Evolutionary conservation across 2,797 vertebrate species (phyloP).

Genomic region (Sternarchorhynchus goeldii): DNA sequence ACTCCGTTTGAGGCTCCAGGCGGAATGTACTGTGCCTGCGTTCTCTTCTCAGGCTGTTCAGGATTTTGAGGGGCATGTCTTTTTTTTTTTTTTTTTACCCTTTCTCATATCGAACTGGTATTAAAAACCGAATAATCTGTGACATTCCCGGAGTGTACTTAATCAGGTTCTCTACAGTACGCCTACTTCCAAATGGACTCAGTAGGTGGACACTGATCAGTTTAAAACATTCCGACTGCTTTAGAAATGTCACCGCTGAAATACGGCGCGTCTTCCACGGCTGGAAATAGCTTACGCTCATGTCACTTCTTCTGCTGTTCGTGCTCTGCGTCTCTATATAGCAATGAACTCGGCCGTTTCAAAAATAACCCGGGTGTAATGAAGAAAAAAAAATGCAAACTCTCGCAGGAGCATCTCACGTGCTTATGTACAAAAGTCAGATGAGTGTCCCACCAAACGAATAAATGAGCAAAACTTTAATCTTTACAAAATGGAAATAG

Average conservation of each 20-base stretch:
- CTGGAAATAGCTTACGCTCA: not conserved
- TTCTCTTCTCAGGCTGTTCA: too few species aligned
- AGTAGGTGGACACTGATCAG: too few species aligned
- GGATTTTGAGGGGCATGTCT: too few species aligned
- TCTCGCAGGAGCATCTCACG: not conserved
- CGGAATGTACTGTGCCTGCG: too few species aligned
- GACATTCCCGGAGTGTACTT: too few species aligned
- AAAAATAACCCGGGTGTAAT: not conserved
- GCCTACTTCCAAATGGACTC: too few species aligned
- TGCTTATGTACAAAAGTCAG: not conserved
- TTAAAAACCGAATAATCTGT: too few species aligned
- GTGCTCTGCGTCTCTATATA: not conserved
- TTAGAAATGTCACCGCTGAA: not conserved
- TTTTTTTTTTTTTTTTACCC: too few species aligned
- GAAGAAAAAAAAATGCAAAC: not conserved
- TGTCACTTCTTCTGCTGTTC: not conserved
- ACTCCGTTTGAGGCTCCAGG: too few species aligned
- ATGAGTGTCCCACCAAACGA: not conserved
- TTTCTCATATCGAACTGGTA: too few species aligned
- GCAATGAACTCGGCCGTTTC: not conserved
- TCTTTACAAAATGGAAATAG: conserved; percentile 17
- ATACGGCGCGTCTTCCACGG: not conserved
- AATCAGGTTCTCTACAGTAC: too few species aligned
- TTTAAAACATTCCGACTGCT: too few species aligned
- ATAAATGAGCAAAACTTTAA: conserved; percentile 29